Evolutionary conservation across 2,888 invertebrate species (phyloP).

Genomic region (Caenorhabditis sulstoni): DNA sequence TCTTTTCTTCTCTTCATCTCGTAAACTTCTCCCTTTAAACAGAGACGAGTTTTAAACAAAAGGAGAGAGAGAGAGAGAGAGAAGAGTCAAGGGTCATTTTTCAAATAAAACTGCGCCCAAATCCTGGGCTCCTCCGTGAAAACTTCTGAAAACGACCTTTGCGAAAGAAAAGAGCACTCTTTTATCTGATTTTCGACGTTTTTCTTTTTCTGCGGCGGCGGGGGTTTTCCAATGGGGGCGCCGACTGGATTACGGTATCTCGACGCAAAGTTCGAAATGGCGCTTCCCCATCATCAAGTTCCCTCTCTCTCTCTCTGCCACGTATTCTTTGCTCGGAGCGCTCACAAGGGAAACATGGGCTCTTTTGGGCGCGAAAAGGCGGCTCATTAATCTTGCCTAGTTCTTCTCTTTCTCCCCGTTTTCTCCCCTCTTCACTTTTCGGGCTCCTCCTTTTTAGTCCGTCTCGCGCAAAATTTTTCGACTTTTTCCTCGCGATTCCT

Average conservation of each 20-base stretch:
- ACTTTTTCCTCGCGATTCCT: not conserved
- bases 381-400: conserved; percentile 61
- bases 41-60: too few species aligned
- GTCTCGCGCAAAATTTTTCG: not conserved
- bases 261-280: too few species aligned
- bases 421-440: conserved; percentile 5
- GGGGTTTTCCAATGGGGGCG: too few species aligned
- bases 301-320: too few species aligned
- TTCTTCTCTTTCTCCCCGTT: conserved; percentile 13
- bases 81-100: conserved; percentile 4
- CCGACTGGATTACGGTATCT: too few species aligned
- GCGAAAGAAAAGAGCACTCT: not conserved
- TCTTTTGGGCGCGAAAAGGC: conserved; percentile 20
- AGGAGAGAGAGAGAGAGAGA: too few species aligned
- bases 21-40: too few species aligned
- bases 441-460: conserved; percentile 14
- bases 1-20: not conserved
- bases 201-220: too few species aligned
- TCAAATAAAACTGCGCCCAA: not conserved
- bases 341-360: conserved; percentile 24
- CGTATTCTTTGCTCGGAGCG: too few species aligned
- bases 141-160: too few species aligned
- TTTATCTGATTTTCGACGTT: conserved; percentile 11
- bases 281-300: too few species aligned
- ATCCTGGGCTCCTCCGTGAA: not conserved